Conservation (phyloP, 2,888 invertebrate species). For the Junonia oenone region DNA sequence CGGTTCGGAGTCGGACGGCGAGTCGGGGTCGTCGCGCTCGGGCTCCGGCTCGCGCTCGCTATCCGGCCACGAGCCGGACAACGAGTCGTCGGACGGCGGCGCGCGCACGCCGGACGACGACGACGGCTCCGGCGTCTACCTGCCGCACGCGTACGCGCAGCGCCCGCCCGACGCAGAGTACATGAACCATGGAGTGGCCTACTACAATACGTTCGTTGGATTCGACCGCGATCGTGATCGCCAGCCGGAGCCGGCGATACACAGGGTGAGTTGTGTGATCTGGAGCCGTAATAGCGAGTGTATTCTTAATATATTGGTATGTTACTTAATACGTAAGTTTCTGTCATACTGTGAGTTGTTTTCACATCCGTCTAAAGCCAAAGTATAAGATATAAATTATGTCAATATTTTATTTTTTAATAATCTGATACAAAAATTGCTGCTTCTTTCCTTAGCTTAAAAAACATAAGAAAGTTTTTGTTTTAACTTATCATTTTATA, state of each 20-base stretch:
- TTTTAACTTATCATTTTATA: too few relatives aligned
- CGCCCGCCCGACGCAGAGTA: slow-evolving; percentile 63
- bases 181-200: slow-evolving; percentile 79
- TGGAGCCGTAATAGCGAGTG: too few relatives aligned
- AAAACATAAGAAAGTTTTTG: too few relatives aligned
- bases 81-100: slow-evolving; percentile 87
- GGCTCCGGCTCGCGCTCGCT: slow-evolving; percentile 84
- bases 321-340: too few relatives aligned
- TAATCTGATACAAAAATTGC: too few relatives aligned
- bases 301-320: too few relatives aligned
- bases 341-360: too few relatives aligned
- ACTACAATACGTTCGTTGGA: slow-evolving; percentile 81
- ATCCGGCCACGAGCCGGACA: slow-evolving; percentile 86
- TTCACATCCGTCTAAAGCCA: too few relatives aligned
- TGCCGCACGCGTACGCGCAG: slow-evolving; percentile 81
- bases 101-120: slow-evolving; percentile 84
- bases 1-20: slow-evolving; percentile 73
- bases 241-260: slow-evolving; percentile 64
- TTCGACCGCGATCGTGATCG: slow-evolving; percentile 75
- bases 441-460: too few relatives aligned
- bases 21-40: slow-evolving; percentile 83
- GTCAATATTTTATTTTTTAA: too few relatives aligned
- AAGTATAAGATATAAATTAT: too few relatives aligned
- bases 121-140: slow-evolving; percentile 81
- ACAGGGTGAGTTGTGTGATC: too few relatives aligned